Conservation (phyloP, 2,113 vertebrate species). For the Gallinago media region DNA sequence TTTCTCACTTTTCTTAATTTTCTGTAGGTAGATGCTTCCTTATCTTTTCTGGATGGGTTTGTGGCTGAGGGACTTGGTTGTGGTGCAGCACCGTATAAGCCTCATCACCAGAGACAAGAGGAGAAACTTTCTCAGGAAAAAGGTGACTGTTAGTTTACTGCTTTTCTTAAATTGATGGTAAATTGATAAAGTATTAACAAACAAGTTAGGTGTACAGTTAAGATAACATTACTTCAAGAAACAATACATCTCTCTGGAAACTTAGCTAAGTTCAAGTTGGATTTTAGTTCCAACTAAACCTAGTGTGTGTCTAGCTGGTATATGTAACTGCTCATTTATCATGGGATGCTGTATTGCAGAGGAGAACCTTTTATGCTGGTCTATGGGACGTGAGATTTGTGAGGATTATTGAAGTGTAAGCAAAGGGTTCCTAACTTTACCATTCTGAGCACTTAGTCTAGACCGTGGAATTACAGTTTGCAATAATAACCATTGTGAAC, state of each 20-base stretch:
- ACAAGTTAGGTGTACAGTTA: background rate
- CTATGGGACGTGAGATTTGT: background rate
- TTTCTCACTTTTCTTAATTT: background rate
- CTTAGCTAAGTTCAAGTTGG: background rate
- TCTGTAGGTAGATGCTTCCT: constrained; percentile 92
- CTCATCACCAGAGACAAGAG: constrained; percentile 93
- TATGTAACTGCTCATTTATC: background rate
- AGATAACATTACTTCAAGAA: no score
- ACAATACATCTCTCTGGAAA: background rate
- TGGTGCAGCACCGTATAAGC: constrained; percentile 93
- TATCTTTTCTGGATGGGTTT: constrained; percentile 95
- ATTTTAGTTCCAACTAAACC: background rate
- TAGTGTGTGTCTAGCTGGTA: background rate
- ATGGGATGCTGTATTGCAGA: background rate
- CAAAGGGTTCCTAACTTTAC: background rate
- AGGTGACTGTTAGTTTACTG: constrained; percentile 76
- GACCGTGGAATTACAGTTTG: background rate
- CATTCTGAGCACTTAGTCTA: background rate
- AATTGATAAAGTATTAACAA: background rate
- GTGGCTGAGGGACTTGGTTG: constrained; percentile 90
- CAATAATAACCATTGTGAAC: background rate
- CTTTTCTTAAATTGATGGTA: background rate
- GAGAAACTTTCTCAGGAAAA: constrained; percentile 89
- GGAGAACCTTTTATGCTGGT: background rate
- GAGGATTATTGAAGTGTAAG: background rate